Conservation (phyloP, 2,888 invertebrate species). For the Mesochorus sp. region DNA sequence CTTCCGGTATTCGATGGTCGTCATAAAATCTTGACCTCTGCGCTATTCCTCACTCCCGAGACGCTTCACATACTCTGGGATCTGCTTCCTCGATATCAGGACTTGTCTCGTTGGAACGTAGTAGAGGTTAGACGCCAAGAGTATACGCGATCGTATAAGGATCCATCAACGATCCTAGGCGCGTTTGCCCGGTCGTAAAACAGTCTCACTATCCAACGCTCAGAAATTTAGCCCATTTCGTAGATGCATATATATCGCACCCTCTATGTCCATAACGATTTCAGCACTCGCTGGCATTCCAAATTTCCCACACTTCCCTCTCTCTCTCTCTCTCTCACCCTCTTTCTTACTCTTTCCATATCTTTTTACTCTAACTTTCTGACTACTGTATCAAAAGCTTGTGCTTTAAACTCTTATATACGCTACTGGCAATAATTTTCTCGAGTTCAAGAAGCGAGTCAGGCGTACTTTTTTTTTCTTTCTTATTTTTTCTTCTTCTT, state of each 20-base stretch:
- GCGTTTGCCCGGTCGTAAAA: constrained; percentile 70
- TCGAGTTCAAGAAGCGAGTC: constrained; percentile 17
- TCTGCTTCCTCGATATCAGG: background rate
- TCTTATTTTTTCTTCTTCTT: too few species aligned
- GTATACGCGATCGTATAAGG: constrained; percentile 60
- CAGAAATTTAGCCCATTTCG: constrained; percentile 69
- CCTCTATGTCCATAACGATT: constrained; percentile 64
- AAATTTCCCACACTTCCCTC: constrained; percentile 38
- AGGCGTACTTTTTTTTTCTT: background rate
- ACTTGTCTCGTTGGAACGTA: background rate
- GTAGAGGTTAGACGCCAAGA: constrained; percentile 49
- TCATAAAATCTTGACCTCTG: background rate
- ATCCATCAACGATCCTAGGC: constrained; percentile 65
- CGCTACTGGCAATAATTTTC: constrained; percentile 58
- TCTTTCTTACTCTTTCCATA: background rate
- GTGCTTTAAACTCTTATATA: constrained; percentile 59
- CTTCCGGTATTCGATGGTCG: background rate
- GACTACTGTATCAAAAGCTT: constrained; percentile 10
- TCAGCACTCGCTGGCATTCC: constrained; percentile 47
- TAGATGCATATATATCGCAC: constrained; percentile 70
- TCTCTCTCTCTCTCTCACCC: constrained; percentile 37
- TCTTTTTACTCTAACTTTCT: background rate
- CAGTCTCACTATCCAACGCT: constrained; percentile 62
- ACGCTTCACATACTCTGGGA: background rate
- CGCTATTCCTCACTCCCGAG: background rate